Evolutionary conservation across 2,797 vertebrate genomes (phyloP).

Genomic region (Typhlichthys eigenmanni): DNA sequence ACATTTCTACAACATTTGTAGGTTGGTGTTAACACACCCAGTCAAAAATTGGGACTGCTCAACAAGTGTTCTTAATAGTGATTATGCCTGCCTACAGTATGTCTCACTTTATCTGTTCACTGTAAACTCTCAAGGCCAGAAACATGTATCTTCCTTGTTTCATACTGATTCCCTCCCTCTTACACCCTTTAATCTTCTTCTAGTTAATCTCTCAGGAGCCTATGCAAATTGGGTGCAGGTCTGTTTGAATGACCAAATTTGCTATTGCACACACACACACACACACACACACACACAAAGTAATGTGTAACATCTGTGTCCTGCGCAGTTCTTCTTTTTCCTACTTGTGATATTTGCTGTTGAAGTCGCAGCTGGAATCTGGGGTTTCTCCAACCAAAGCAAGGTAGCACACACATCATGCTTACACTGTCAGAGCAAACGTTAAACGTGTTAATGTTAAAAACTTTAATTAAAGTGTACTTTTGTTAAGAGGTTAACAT

Average conservation of each 20-base stretch:
- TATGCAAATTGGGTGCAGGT: slow-evolving; percentile 51
- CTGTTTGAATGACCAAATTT: slow-evolving; percentile 53
- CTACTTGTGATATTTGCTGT: slow-evolving; percentile 93
- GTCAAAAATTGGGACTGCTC: too few relatives aligned
- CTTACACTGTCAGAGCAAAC: neutral
- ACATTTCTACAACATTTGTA: neutral
- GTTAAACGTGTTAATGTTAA: neutral
- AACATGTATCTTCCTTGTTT: slow-evolving; percentile 24
- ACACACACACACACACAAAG: neutral
- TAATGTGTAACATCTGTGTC: slow-evolving; percentile 18
- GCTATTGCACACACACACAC: slow-evolving; percentile 10
- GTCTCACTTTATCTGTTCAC: slow-evolving; percentile 33
- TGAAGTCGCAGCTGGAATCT: slow-evolving; percentile 91
- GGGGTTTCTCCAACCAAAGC: slow-evolving; percentile 93
- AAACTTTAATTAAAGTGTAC: too few relatives aligned
- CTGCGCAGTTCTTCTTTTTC: slow-evolving; percentile 89
- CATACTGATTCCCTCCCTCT: slow-evolving; percentile 19
- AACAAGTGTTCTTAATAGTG: too few relatives aligned
- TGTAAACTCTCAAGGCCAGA: slow-evolving; percentile 46
- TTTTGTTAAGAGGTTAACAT: too few relatives aligned
- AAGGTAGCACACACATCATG: slow-evolving; percentile 76
- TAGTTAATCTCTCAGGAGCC: slow-evolving; percentile 64
- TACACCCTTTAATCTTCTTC: slow-evolving; percentile 54
- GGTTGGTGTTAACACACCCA: neutral
- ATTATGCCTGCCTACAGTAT: too few relatives aligned